Conservation (phyloP, 1,140 invertebrate species). For the Agrilus planipennis region DNA sequence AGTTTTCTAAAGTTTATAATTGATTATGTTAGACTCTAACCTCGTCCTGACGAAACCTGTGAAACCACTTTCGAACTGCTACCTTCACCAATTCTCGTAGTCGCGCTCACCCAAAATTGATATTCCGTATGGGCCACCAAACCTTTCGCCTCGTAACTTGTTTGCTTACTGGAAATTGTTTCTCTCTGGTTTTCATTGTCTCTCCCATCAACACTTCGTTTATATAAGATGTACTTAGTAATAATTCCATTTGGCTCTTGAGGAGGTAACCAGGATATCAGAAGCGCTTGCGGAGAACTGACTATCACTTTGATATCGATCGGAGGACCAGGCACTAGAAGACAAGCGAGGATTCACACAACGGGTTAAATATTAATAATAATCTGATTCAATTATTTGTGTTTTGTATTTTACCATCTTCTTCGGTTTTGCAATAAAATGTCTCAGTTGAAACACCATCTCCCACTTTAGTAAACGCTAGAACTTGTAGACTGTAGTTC, state of each 20-base stretch:
- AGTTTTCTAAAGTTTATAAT: too few species aligned
- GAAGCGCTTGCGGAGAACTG: slow-evolving; percentile 57
- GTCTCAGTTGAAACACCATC: slow-evolving; percentile 59
- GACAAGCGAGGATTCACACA: too few species aligned
- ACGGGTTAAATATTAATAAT: too few species aligned
- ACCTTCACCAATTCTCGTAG: slow-evolving; percentile 62
- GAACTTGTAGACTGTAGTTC: slow-evolving; percentile 76
- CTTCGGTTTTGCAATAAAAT: slow-evolving; percentile 66
- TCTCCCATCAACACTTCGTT: slow-evolving; percentile 51
- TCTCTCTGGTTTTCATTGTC: slow-evolving; percentile 57
- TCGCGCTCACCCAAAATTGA: slow-evolving; percentile 71
- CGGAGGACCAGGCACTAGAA: slow-evolving; percentile 64
- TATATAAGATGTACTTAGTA: slow-evolving; percentile 69
- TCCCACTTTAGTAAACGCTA: slow-evolving; percentile 71
- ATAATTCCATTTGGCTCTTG: slow-evolving; percentile 65
- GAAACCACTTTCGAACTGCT: slow-evolving; percentile 56
- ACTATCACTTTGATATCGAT: slow-evolving; percentile 71
- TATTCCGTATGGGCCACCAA: slow-evolving; percentile 67
- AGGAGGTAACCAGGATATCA: slow-evolving; percentile 71
- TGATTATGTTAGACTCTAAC: slow-evolving; percentile 28
- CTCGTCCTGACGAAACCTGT: slow-evolving; percentile 43
- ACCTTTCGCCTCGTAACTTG: slow-evolving; percentile 51
- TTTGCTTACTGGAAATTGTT: slow-evolving; percentile 47
- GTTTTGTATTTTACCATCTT: slow-evolving; percentile 66
- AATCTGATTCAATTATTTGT: too few species aligned